Evolutionary conservation across 2,888 invertebrate genomes (phyloP), one percentile per base, ranked within the genome.

Genomic region (Ligdia adustata): DNA sequence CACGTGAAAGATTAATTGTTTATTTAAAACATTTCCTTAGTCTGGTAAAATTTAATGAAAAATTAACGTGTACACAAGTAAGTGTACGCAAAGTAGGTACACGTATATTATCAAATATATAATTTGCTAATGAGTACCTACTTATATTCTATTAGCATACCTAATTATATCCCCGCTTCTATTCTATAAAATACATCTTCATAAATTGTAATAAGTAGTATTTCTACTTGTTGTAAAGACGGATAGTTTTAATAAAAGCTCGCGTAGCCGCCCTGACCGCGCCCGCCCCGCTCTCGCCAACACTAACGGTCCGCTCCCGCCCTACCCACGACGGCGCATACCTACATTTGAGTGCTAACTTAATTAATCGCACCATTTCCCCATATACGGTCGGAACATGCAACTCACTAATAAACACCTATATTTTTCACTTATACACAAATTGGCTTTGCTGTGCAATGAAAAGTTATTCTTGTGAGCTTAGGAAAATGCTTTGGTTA

Each of bases 341-440:
- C 68, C 69, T 69, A 72, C 76, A 76, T 79, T 85, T 78, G 75
- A 81, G 78, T 82, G 79, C 79, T 85, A 82, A 86, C 83, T 83
- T 82, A 86, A 89, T 88, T 86, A 87, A 88, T 88, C 78, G 83
- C 76, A 69, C 79, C 77, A 81, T 82, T 83, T 82, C 75, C 82
- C 82, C 73, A 80, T 65, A 81, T 75, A 77, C 70, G 52, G 49
- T 40, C 62, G 56, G 40, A 65, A 64, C 72, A 73, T 70, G 69
- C 71, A 66, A 20, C 57, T 51, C 46, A 60, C 42, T 43, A 65
- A 69, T 72, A 72, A 49, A 65, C 72, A 66, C 61, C 79, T 69
- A 82, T 84, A 85, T 82, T 79, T 86, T 79, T 82, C 78, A 83
- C 76, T 84, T 82, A 81, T 64, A 64, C 66, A 74, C 79, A 77